phyloP scores from a whole-genome alignment of 2,888 invertebrate species.

The Tethea ocularis region DNA sequence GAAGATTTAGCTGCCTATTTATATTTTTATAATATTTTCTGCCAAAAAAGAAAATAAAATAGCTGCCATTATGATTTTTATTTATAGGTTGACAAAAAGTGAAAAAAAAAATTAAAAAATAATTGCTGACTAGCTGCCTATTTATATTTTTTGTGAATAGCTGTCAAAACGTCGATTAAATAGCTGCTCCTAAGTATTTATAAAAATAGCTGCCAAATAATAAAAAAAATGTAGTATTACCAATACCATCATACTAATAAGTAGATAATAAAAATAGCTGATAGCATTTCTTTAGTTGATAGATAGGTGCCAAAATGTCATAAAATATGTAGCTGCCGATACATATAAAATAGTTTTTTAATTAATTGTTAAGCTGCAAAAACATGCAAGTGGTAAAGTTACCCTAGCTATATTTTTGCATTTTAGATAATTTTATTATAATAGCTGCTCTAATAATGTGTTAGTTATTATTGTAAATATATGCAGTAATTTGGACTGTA shows the following conservation, averaged over 20 bases:
- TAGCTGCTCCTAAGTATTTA: background rate
- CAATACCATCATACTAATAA: too few species aligned
- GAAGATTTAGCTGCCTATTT: background rate
- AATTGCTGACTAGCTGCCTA: background rate
- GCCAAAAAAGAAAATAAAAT: background rate
- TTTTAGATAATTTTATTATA: too few species aligned
- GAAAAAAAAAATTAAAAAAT: too few species aligned
- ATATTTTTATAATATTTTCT: background rate
- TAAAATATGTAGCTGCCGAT: background rate
- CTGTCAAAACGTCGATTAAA: background rate
- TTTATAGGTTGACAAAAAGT: too few species aligned
- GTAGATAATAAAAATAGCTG: too few species aligned
- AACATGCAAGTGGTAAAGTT: background rate
- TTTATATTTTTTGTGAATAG: background rate
- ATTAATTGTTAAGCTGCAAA: background rate
- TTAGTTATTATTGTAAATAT: background rate
- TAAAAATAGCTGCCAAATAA: constrained; percentile 17
- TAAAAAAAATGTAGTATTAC: too few species aligned
- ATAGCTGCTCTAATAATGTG: background rate
- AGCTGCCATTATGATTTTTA: background rate
- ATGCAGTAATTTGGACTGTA: background rate
- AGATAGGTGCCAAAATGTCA: background rate
- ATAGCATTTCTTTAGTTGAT: too few species aligned
- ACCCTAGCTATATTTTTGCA: too few species aligned
- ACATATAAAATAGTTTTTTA: background rate